Evolutionary conservation across 2,888 invertebrate genomes (phyloP).

Genomic region (Leuctra nigra): DNA sequence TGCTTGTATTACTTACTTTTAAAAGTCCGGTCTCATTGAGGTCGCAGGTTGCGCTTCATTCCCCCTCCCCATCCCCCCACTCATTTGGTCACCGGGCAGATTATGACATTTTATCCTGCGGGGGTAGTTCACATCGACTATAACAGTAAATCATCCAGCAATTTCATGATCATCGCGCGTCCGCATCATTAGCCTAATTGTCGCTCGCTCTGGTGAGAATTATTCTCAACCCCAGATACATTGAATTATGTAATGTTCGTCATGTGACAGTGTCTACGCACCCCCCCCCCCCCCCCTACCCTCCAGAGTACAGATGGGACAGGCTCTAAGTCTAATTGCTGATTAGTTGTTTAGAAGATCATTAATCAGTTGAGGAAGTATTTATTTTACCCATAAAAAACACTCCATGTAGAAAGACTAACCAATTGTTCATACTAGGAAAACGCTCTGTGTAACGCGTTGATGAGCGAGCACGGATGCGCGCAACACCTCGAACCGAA

Average conservation of each 20-base stretch:
- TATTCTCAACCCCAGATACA: neutral
- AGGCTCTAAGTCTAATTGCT: neutral
- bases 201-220: constrained; percentile 1
- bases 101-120: neutral
- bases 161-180: constrained; percentile 7
- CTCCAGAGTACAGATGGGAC: neutral
- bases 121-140: neutral
- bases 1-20: neutral
- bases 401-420: neutral
- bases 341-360: neutral
- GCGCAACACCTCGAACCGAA: too few species aligned
- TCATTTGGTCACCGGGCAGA: neutral
- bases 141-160: neutral
- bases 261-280: neutral
- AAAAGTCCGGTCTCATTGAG: too few species aligned
- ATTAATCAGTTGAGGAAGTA: too few species aligned
- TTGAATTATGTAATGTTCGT: neutral
- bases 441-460: neutral
- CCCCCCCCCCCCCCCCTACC: neutral
- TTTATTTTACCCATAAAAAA: too few species aligned
- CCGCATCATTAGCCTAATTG: constrained; percentile 23
- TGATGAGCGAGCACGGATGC: too few species aligned
- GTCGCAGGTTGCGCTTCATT: neutral
- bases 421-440: neutral
- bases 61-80: neutral